Conservation (phyloP, 2,888 invertebrate species). For the Drosophila setosimentum region DNA sequence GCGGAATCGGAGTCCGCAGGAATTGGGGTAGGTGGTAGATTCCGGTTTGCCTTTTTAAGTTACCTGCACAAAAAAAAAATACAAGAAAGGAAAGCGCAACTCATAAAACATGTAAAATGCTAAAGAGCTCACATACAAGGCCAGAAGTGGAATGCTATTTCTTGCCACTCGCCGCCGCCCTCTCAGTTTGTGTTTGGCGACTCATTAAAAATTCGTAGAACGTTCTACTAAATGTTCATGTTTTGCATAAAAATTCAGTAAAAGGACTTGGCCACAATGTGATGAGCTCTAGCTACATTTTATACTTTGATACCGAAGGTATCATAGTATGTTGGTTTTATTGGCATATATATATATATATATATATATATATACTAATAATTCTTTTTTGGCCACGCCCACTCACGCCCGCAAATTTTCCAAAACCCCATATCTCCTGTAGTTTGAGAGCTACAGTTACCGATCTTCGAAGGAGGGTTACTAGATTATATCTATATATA, state of each 20-base stretch:
- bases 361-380: too few relatives aligned
- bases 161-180: not conserved
- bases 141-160: slow-evolving; percentile 21
- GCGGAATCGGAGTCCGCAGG: not conserved
- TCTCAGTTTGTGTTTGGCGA: slow-evolving; percentile 23
- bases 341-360: too few relatives aligned
- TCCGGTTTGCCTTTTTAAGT: slow-evolving; percentile 24
- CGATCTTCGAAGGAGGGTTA: too few relatives aligned
- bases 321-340: too few relatives aligned
- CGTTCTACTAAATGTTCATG: slow-evolving; percentile 84
- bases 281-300: slow-evolving; percentile 39
- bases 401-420: too few relatives aligned
- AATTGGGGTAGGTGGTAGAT: not conserved
- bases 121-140: slow-evolving; percentile 55
- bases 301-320: not conserved
- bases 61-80: slow-evolving; percentile 48
- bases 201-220: slow-evolving; percentile 83
- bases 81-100: slow-evolving; percentile 19
- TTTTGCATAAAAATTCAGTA: slow-evolving; percentile 81
- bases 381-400: too few relatives aligned
- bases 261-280: slow-evolving; percentile 57
- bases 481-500: too few relatives aligned
- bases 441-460: too few relatives aligned
- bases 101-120: slow-evolving; percentile 79
- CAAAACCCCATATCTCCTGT: too few relatives aligned